Percentiles rank a stretch among this genome's conserved stretches.
These are phyloP conservation scores for Cyphomyrus discorhynchus DNA, from an alignment of 2,113 vertebrate genomes.

Conservation along the genomic window DNA sequence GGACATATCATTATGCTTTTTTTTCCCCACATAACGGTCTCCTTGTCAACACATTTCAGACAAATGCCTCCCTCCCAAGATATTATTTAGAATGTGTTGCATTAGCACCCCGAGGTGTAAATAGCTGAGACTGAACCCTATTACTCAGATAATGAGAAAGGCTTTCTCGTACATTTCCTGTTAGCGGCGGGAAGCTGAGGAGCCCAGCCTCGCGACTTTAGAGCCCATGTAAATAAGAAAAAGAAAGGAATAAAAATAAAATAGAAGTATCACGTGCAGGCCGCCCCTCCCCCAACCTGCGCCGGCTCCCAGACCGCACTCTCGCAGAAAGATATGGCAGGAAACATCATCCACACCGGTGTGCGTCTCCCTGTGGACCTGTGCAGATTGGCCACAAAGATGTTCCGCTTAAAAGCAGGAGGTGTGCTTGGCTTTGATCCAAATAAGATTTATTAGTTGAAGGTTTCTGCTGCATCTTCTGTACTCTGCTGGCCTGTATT, in stretches of 20 bases:
- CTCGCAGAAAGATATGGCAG: background rate
- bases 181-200: background rate
- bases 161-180: background rate
- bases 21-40: background rate
- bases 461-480: background rate
- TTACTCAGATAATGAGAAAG: constrained; percentile 46
- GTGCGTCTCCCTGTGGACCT: background rate
- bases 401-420: constrained; percentile 5
- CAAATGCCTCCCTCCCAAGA: constrained; percentile 37
- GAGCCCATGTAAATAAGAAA: constrained; percentile 1
- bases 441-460: background rate
- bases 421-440: background rate
- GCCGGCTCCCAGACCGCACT: background rate
- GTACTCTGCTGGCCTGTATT: background rate
- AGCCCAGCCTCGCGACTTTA: background rate
- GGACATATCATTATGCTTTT: constrained; percentile 1
- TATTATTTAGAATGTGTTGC: constrained; percentile 53
- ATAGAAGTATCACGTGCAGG: background rate
- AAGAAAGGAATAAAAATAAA: background rate
- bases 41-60: constrained; percentile 37
- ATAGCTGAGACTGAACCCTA: constrained; percentile 47
- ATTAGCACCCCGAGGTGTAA: constrained; percentile 57
- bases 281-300: background rate
- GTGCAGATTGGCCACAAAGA: background rate
- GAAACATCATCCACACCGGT: background rate